phyloP scores from a whole-genome alignment of 2,888 invertebrate species.

The Sinodicranocentrus sp. region DNA sequence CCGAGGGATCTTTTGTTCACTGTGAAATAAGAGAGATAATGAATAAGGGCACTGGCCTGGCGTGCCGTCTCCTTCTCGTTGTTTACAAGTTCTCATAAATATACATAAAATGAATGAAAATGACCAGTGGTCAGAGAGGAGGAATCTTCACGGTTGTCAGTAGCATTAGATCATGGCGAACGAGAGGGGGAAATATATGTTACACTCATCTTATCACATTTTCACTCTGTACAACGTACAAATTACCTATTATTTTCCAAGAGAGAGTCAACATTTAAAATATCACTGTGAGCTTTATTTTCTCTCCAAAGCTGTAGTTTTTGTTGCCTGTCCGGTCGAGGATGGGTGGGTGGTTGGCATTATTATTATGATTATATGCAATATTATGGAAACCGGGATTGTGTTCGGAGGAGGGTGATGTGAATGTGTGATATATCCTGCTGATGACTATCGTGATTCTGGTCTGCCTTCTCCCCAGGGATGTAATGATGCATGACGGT shows the following conservation, averaged over 20 bases:
- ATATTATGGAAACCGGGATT: constrained; percentile 17
- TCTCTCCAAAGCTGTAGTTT: background rate
- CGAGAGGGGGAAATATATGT: constrained; percentile 6
- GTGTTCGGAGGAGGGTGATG: constrained; percentile 22
- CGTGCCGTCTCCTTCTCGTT: constrained; percentile 17
- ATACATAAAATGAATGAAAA: constrained; percentile 33
- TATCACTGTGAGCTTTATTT: background rate
- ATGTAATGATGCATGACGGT: constrained; percentile 48
- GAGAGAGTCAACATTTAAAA: background rate
- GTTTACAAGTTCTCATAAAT: constrained; percentile 38
- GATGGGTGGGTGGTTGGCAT: constrained; percentile 54
- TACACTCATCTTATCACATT: constrained; percentile 4
- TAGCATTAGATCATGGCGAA: constrained; percentile 13
- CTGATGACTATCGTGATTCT: constrained; percentile 59
- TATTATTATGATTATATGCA: constrained; percentile 39
- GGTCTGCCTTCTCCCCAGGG: constrained; percentile 52
- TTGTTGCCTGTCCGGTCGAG: constrained; percentile 9
- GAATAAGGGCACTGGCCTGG: constrained; percentile 16
- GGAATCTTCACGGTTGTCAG: constrained; percentile 31
- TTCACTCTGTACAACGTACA: constrained; percentile 5
- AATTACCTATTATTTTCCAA: constrained; percentile 18
- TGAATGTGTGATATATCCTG: constrained; percentile 62
- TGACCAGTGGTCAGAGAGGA: constrained; percentile 49
- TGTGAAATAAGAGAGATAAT: background rate
- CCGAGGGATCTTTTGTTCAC: too few species aligned